These are phyloP conservation scores for Ceyx erithaca DNA, from an alignment of 2,797 vertebrate genomes.

Conservation along the genomic window DNA sequence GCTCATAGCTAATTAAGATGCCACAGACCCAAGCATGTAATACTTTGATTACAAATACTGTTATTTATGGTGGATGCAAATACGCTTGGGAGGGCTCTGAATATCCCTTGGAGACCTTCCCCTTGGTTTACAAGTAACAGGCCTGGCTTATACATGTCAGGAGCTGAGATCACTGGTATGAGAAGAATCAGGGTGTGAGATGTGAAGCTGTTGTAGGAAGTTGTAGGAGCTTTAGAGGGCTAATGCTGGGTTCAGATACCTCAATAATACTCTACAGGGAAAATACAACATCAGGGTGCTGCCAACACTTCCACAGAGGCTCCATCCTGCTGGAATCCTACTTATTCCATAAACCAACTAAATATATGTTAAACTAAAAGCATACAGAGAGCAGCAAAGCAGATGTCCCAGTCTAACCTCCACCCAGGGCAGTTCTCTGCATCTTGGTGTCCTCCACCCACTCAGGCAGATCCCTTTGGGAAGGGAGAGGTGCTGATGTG, in stretches of 20 bases:
- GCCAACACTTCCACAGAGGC: accelerated
- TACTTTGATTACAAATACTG: not conserved
- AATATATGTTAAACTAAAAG: not conserved
- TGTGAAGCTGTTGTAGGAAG: not conserved
- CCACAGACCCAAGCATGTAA: not conserved
- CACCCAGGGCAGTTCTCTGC: not conserved
- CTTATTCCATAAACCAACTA: accelerated
- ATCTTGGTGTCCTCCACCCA: not conserved
- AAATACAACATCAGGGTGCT: not conserved
- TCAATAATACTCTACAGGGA: not conserved
- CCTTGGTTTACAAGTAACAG: not conserved
- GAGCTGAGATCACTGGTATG: not conserved
- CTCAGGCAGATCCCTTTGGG: not conserved
- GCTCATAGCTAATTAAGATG: not conserved
- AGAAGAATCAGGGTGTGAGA: not conserved
- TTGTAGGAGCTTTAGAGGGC: not conserved
- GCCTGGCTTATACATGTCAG: not conserved
- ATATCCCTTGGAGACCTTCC: not conserved
- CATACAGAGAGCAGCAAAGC: not conserved
- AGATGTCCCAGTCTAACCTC: not conserved
- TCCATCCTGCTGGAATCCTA: not conserved
- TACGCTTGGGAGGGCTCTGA: not conserved
- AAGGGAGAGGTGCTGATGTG: not conserved
- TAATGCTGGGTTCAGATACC: accelerated
- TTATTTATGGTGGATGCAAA: not conserved